phyloP scores from a whole-genome alignment of 2,113 vertebrate genomes.

The Platysternon megacephalum region DNA sequence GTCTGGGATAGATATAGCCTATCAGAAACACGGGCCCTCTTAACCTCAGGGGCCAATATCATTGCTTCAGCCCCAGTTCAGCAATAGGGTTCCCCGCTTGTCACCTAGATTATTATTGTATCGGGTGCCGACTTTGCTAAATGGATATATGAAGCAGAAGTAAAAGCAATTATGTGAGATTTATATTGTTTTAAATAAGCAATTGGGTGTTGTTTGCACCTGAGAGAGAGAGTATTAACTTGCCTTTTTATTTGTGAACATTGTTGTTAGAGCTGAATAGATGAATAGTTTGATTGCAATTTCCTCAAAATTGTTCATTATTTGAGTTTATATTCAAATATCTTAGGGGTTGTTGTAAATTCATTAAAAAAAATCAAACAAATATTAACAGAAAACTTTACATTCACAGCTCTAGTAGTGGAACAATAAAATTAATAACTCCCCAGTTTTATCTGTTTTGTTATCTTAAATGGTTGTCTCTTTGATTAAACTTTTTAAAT shows the following conservation, averaged over 20 bases:
- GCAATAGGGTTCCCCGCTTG: not conserved
- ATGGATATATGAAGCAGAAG: not conserved
- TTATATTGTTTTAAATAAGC: not conserved
- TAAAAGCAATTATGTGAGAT: not conserved
- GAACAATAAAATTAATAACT: slow-evolving; percentile 23
- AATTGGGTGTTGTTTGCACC: not conserved
- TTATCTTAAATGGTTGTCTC: slow-evolving; percentile 54
- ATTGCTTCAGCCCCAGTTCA: not conserved
- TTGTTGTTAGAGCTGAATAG: not conserved
- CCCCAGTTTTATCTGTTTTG: slow-evolving; percentile 44
- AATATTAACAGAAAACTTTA: slow-evolving; percentile 33
- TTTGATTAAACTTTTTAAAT: slow-evolving; percentile 61
- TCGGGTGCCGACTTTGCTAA: not conserved
- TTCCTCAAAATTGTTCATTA: not conserved
- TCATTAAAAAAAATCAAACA: slow-evolving; percentile 51
- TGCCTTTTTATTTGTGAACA: not conserved
- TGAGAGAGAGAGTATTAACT: not conserved
- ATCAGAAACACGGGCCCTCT: not conserved
- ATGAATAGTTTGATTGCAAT: not conserved
- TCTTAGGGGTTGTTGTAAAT: slow-evolving; percentile 8
- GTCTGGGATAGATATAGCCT: not conserved
- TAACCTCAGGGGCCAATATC: not conserved
- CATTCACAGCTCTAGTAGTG: slow-evolving; percentile 30
- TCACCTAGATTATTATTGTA: not conserved
- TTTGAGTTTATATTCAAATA: not conserved